Base-by-base conservation (phyloP, 2,797 vertebrate species). In the Naso thynnoides region DNA sequence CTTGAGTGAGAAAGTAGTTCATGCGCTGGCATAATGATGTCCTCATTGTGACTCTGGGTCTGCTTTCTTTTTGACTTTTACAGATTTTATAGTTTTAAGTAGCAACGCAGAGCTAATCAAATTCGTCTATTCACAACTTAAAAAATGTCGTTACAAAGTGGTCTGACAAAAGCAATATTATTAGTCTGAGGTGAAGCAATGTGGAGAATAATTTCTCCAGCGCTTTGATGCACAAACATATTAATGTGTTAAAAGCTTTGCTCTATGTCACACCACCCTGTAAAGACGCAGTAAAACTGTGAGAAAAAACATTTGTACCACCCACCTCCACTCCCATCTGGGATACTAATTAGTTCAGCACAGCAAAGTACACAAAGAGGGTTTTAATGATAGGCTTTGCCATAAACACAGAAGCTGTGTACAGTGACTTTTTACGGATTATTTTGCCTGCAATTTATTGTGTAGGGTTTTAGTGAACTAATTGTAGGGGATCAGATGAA, bases 211-310 rank as follows among this genome's bases (percentile, higher is more conserved):
- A 56, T 55, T 59, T 64, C 29, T 57, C 7, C 33, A 36, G 13
- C 55, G 48, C 64, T 78, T 84, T 85, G 74, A 73, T 49, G 26
- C 52, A 64, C 78, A 67, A 81, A 85, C 52, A 56, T 68, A 73
- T 80, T 73, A 64, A 68, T 77, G 81, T 48, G 60, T 49, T 68
- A 27, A 62, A 78, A 59, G 54, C 50, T 57, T 36, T 68, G 66
- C 70, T 76, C 62, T 76, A 42, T 70, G 61, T 84, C 79, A 65
- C 68, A 56, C 56, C 79, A 57, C n/a, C 63, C 79, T 93, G 91
- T 92, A 89, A 93, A 90, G 89, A 88, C 60, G 82, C 78, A 83
- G 79, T 93, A 91, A 93, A 94, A 83, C 58, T 42, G 75, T 73
- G 79, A 84, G 76, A 89, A 82, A 89, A 82, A 89, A 82, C 81